Conservation (phyloP, 2,888 invertebrate genomes). For the Calliopum simillimum region DNA sequence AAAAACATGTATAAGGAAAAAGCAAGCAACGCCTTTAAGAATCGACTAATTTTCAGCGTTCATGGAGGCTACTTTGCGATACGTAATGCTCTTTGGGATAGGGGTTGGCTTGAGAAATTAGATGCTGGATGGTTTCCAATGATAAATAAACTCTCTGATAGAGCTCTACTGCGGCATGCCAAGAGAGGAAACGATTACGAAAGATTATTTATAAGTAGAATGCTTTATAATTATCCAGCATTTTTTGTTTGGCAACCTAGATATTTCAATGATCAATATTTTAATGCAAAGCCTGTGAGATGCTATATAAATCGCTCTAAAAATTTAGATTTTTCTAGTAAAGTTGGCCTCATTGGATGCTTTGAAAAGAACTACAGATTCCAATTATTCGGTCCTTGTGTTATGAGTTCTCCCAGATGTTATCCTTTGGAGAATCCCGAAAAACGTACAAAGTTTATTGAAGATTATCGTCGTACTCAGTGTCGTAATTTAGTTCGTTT, state of each 20-base stretch:
- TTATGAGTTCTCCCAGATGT: conserved; percentile 78
- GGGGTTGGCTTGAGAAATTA: conserved; percentile 80
- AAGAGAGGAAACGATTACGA: conserved; percentile 59
- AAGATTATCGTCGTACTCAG: conserved; percentile 81
- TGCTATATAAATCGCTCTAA: conserved; percentile 59
- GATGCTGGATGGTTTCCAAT: conserved; percentile 56
- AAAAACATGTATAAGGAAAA: conserved; percentile 49
- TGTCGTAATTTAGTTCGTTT: conserved; percentile 80
- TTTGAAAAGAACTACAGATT: conserved; percentile 62
- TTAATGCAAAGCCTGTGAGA: conserved; percentile 49
- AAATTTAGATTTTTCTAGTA: conserved; percentile 68
- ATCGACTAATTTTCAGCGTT: conserved; percentile 59
- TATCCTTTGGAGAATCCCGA: conserved; percentile 54
- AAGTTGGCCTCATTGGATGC: conserved; percentile 67
- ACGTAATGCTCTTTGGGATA: not conserved
- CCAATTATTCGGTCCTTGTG: conserved; percentile 56
- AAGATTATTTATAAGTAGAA: conserved; percentile 69
- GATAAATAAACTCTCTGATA: conserved; percentile 56
- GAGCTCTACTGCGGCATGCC: conserved; percentile 53
- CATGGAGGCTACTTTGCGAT: conserved; percentile 47
- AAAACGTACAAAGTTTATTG: conserved; percentile 54
- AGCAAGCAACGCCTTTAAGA: conserved; percentile 56
- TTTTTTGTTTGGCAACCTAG: conserved; percentile 78
- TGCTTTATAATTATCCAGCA: conserved; percentile 73
- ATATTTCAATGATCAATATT: conserved; percentile 49